Percentiles rank a stretch among this genome's conserved stretches.
Conservation (phyloP, 2,797 vertebrate genomes). For the Argyrosomus regius region DNA sequence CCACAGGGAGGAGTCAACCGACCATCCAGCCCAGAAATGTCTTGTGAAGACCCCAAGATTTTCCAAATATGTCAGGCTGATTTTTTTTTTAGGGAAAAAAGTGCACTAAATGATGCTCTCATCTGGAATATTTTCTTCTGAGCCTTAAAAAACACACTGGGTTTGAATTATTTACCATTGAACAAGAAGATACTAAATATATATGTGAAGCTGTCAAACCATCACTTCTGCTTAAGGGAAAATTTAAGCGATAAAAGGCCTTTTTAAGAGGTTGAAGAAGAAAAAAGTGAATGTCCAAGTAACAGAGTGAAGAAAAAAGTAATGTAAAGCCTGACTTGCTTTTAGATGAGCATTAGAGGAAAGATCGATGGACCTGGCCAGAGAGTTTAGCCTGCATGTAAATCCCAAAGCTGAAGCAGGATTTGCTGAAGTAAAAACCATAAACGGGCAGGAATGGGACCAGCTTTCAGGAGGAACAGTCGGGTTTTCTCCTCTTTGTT, state of each 20-base stretch:
- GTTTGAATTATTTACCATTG: background rate
- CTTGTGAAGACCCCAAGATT: background rate
- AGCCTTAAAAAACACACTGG: background rate
- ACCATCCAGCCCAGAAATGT: background rate
- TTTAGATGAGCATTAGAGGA: slow-evolving; percentile 35
- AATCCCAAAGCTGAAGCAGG: slow-evolving; percentile 40
- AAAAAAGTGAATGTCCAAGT: background rate
- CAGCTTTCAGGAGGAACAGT: slow-evolving; percentile 20
- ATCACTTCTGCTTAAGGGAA: slow-evolving; percentile 4
- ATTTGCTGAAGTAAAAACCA: slow-evolving; percentile 33
- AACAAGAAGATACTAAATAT: background rate
- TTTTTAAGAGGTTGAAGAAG: background rate
- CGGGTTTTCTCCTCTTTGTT: slow-evolving; percentile 16
- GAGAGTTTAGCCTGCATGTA: slow-evolving; percentile 27
- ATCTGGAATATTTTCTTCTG: background rate
- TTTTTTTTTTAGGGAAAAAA: background rate
- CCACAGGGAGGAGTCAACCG: background rate
- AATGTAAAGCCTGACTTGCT: slow-evolving; percentile 21
- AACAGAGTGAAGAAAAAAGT: slow-evolving; percentile 22
- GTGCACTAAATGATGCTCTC: background rate
- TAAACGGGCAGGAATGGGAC: slow-evolving; percentile 10
- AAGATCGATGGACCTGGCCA: slow-evolving; percentile 35
- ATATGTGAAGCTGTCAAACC: background rate
- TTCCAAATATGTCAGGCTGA: background rate
- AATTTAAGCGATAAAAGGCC: slow-evolving; percentile 11